Conservation (phyloP, 1,140 invertebrate species). For the Sweltsa coloradensis region DNA sequence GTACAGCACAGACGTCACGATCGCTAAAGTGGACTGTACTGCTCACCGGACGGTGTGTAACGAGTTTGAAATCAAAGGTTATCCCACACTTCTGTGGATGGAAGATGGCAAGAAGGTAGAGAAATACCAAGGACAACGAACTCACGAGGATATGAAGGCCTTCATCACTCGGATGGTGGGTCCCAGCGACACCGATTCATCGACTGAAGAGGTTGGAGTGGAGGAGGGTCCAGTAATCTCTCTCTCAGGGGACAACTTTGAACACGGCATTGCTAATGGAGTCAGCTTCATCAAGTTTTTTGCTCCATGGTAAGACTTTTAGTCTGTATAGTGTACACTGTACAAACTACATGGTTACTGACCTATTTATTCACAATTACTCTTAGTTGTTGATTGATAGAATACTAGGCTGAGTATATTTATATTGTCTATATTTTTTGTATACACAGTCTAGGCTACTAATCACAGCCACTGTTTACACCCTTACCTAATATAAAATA, state of each 20-base stretch:
- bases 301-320: slow-evolving; percentile 64
- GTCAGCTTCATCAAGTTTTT: slow-evolving; percentile 63
- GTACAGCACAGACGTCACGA: slow-evolving; percentile 40
- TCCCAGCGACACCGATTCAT: slow-evolving; percentile 19
- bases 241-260: slow-evolving; percentile 54
- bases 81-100: slow-evolving; percentile 70
- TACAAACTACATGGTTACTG: no score
- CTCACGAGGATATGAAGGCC: slow-evolving; percentile 44
- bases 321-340: no score
- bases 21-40: slow-evolving; percentile 68
- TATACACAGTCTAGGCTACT: no score
- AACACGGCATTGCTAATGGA: slow-evolving; percentile 44
- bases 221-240: slow-evolving; percentile 32
- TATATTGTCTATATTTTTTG: no score
- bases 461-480: no score
- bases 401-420: no score
- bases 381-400: no score
- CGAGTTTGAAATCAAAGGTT: slow-evolving; percentile 59
- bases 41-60: slow-evolving; percentile 47
- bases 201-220: slow-evolving; percentile 22
- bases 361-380: no score
- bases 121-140: slow-evolving; percentile 56
- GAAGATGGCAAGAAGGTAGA: slow-evolving; percentile 66
- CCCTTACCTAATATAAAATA: no score
- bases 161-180: slow-evolving; percentile 49